Evolutionary conservation across 2,888 invertebrate genomes (phyloP), one percentile per base, ranked within the genome.

Genomic region (Aspidiotus rigidus): DNA sequence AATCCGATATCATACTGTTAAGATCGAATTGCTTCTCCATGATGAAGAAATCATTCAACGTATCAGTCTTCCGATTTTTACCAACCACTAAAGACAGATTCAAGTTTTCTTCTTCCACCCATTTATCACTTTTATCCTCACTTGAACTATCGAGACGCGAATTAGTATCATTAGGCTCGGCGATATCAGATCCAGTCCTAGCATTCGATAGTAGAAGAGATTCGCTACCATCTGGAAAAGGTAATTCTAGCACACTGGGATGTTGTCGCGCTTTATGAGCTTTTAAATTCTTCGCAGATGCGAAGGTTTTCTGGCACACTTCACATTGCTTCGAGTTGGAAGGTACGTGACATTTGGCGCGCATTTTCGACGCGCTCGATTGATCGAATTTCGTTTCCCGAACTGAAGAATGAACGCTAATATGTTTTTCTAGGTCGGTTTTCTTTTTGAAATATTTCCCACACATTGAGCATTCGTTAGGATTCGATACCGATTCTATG

Each of bases 321-420:
- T 67, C 67, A 53, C 67, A 67, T 28, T 8, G 41, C 5, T 13
- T 39, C 8, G 49, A 44, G 53, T 5, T 9, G 9, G 15, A 15
- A 5, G 39, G 41, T 39, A 80, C 79, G 76, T 87, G 85, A 71
- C 81, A 80, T 66, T 81, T 81, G 73, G 81, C 78, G 75, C 87
- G 87, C 72, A 82, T 81, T 67, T 82, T 79, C 44, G 86, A 77
- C 0, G 84, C 81, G 28, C 82, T 83, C 72, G 83, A 82, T 73
- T 84, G 84, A 60, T 81, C 81, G 74, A 86, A 86, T 5, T 13
- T 53, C n/a, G 53, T 28, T 28, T 67, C 59, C 64, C 81, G 78
- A 72, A 84, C 83, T 8, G 83, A 83, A 2, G 83, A 84, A 74
- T 86, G 85, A 41, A 82, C 80, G 15, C 82, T 77, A 57, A 79